A percentile compares a stretch with the other conserved stretches of the same genome.
Evolutionary conservation across 2,888 invertebrate species (phyloP).

Genomic region (Pseudococcus longispinus): DNA sequence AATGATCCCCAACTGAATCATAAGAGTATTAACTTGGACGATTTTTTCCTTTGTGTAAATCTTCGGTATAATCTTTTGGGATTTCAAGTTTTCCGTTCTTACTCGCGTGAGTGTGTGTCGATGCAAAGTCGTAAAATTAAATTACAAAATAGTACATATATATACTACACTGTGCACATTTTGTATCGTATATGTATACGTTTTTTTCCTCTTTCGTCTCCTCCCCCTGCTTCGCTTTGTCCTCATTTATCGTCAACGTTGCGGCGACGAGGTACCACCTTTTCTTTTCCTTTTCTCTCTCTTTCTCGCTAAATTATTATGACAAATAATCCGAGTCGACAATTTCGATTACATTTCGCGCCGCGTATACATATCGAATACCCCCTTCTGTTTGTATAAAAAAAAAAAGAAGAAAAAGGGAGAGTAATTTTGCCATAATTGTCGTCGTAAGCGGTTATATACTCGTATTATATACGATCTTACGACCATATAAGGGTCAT

Average conservation of each 20-base stretch:
- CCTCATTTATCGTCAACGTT: not conserved
- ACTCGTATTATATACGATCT: not conserved
- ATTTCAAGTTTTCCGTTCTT: conserved; percentile 14
- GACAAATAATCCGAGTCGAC: conserved; percentile 19
- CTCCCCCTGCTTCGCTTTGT: not conserved
- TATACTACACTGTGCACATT: not conserved
- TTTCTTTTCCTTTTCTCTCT: not conserved
- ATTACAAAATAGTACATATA: conserved; percentile 9
- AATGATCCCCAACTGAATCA: conserved; percentile 36
- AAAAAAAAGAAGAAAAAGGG: not conserved
- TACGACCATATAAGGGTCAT: not conserved
- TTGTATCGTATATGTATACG: not conserved
- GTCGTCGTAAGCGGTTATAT: not conserved
- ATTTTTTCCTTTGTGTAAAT: conserved; percentile 45
- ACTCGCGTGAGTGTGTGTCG: conserved; percentile 25
- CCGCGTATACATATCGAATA: not conserved
- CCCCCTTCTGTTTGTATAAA: not conserved
- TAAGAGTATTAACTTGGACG: conserved; percentile 36
- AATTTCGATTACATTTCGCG: conserved; percentile 10
- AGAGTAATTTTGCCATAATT: not conserved
- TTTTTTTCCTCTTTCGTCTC: not conserved
- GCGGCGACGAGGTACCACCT: not conserved
- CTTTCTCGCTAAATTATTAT: not conserved
- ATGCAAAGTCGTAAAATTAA: conserved; percentile 44
- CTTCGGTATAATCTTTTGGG: conserved; percentile 34